Percentiles rank a stretch among this genome's conserved stretches.
These are phyloP conservation scores for Serranus cabrilla DNA, from an alignment of 2,797 vertebrate genomes.

Conservation along the genomic window DNA sequence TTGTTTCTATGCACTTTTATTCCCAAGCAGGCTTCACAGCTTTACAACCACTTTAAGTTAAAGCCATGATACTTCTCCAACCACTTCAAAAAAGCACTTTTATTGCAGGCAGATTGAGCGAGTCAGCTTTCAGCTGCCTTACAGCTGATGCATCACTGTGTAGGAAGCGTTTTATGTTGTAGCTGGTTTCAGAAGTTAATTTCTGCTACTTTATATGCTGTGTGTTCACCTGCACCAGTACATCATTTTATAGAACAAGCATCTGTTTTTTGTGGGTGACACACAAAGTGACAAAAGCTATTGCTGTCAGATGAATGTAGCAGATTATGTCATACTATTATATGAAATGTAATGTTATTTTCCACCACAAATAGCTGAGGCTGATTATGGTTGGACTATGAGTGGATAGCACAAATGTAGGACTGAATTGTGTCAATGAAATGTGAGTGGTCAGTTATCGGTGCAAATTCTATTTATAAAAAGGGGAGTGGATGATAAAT, in stretches of 20 bases:
- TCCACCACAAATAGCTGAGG: not conserved
- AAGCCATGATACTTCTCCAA: not conserved
- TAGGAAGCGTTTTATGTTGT: not conserved
- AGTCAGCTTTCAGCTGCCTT: too few relatives aligned
- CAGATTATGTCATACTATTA: not conserved
- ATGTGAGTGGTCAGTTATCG: not conserved
- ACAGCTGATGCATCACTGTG: not conserved
- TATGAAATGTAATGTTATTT: not conserved
- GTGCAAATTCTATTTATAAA: not conserved
- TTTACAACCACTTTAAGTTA: too few relatives aligned
- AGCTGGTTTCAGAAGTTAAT: not conserved
- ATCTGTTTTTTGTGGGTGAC: not conserved
- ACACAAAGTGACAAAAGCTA: too few relatives aligned
- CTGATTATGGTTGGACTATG: not conserved
- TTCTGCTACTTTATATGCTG: not conserved
- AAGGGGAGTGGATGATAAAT: not conserved
- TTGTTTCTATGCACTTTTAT: too few relatives aligned
- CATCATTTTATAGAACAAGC: not conserved
- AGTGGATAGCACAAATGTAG: conserved; percentile 1
- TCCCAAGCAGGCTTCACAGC: too few relatives aligned
- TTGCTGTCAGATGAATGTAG: too few relatives aligned
- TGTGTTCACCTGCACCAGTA: not conserved
- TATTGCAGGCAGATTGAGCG: not conserved
- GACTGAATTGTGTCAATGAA: not conserved
- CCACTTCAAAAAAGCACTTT: not conserved